Conservation (phyloP, 2,888 invertebrate species). For the Leucoptera coffeella region DNA sequence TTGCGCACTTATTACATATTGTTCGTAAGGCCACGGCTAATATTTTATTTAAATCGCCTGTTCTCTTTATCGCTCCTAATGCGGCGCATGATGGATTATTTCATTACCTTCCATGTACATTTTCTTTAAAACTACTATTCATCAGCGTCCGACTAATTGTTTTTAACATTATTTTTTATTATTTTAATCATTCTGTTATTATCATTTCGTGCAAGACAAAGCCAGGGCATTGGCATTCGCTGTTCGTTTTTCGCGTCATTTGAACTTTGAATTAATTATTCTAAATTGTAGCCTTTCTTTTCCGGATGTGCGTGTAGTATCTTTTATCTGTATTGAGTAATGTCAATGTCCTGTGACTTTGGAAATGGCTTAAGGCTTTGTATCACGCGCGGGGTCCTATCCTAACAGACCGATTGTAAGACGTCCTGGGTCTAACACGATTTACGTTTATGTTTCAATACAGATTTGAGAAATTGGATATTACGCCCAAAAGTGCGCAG, state of each 20-base stretch:
- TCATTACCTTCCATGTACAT: too few species aligned
- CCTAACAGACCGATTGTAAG: neutral
- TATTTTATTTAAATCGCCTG: constrained; percentile 42
- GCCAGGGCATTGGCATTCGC: constrained; percentile 90
- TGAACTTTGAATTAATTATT: constrained; percentile 45
- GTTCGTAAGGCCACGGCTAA: constrained; percentile 35
- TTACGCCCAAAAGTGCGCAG: constrained; percentile 98
- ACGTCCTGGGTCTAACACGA: constrained; percentile 34
- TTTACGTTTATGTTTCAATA: too few species aligned
- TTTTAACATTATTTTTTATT: constrained; percentile 23
- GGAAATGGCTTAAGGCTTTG: too few species aligned
- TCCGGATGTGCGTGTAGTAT: too few species aligned
- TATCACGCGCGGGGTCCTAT: too few species aligned
- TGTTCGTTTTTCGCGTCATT: too few species aligned
- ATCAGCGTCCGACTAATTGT: too few species aligned
- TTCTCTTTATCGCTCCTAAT: constrained; percentile 49
- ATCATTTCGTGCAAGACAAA: constrained; percentile 53
- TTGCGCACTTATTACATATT: too few species aligned
- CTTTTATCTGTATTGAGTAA: too few species aligned
- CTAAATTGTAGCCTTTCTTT: constrained; percentile 46
- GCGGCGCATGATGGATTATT: constrained; percentile 50
- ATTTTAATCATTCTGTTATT: constrained; percentile 25
- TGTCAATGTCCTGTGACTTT: constrained; percentile 68
- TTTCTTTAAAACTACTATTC: too few species aligned
- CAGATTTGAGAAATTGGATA: constrained; percentile 99